Evolutionary conservation across 2,888 invertebrate genomes (phyloP), one percentile per base, ranked within the genome.

Genomic region (Charanyca ferruginea): DNA sequence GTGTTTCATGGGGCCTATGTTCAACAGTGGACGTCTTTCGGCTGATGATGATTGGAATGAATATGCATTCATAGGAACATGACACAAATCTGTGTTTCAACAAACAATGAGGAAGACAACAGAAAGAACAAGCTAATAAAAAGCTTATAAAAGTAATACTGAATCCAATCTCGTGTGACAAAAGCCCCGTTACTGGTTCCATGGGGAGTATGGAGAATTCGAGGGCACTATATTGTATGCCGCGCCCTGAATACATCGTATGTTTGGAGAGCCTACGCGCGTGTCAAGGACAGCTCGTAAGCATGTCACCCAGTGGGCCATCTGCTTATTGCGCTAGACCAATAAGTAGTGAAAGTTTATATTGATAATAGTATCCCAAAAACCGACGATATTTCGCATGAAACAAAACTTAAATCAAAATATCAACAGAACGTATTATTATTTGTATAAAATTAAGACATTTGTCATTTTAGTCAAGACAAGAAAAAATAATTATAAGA

Each of bases 171-270:
- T 66, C 8, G 59, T 52, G 18, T 70, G 64, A 62, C 67, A 69
- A 20, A 16, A 68, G 54, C 59, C 54, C 82, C 81, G 80, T 79
- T 74, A 80, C 45, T 55, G 55, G 23, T 42, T 64, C 73, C 49
- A 49, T 57, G 57, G 77, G 74, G 77, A 67, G 65, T 60, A 62
- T 73, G 25, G 64, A 69, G 70, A 61, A 63, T 80, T 81, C 75
- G 77, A 77, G 85, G 83, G 51, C 81, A 62, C 28, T 53, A 63
- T 55, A 57, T 28, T 60, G 80, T 81, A 66, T 81, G 84, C 67
- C 84, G 84, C 83, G 86, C 66, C 69, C 87, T 83, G 87, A 87
- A 90, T 90, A 87, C 57, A 69, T 66, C 47, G 57, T 42, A 52
- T 53, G 77, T 69, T 51, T 70, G 20, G 66, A 22, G 70, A 62